phyloP scores from a whole-genome alignment of 2,797 vertebrate genomes.

The Chloroceryle amazona region DNA sequence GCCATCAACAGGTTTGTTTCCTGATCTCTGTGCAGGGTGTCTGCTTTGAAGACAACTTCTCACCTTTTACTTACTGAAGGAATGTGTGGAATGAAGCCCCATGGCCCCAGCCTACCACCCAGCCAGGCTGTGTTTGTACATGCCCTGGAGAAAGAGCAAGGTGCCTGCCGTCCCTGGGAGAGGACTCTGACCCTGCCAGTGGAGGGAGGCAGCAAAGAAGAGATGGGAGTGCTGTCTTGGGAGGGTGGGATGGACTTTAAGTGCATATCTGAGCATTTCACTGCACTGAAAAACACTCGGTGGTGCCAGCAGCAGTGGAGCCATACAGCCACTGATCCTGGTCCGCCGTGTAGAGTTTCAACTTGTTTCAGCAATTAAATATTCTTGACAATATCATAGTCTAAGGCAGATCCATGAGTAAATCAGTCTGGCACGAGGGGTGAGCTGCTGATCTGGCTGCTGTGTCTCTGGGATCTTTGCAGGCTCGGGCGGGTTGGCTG shows the following conservation, averaged over 20 bases:
- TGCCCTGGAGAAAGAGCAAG: neutral
- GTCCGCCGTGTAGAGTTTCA: neutral
- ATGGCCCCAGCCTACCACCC: neutral
- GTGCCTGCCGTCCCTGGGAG: neutral
- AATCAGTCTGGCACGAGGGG: neutral
- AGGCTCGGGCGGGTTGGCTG: accelerated
- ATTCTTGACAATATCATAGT: neutral
- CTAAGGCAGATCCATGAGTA: neutral
- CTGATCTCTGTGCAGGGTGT: neutral
- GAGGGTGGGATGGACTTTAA: neutral
- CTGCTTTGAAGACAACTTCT: conserved; percentile 57
- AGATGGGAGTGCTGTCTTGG: accelerated
- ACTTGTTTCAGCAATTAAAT: neutral
- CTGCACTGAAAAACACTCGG: accelerated
- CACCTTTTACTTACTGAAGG: conserved; percentile 44
- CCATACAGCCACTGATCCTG: neutral
- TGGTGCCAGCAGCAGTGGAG: neutral
- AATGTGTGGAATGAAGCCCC: conserved; percentile 67
- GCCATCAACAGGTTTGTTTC: conserved; percentile 46
- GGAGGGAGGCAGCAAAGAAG: accelerated
- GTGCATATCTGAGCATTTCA: neutral
- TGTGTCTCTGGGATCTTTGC: neutral
- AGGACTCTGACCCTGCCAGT: neutral
- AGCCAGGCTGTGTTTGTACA: neutral
- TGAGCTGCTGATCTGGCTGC: neutral